Conservation (phyloP, 1,140 invertebrate species). For the Drosophila orosa region DNA sequence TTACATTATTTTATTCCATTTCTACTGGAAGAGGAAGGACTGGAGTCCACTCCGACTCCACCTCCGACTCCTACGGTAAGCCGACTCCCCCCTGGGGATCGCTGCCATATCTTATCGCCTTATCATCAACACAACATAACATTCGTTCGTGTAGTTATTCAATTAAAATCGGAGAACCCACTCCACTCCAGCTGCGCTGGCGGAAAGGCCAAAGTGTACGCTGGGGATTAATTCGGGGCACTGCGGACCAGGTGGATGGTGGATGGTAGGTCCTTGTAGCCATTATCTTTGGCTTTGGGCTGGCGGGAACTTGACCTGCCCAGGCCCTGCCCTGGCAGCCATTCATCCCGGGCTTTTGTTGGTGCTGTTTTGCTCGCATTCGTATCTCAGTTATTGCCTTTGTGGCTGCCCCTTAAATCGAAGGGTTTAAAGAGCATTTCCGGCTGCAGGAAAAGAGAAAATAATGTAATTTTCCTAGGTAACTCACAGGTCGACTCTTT, state of each 20-base stretch:
- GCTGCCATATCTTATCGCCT: conserved; percentile 54
- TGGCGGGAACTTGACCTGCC: conserved; percentile 27
- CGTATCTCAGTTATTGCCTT: conserved; percentile 64
- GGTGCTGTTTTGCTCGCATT: conserved; percentile 53
- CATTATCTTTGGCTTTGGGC: conserved; percentile 42
- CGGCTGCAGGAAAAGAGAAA: background rate
- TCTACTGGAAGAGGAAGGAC: background rate
- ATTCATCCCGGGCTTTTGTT: conserved; percentile 72
- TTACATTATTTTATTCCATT: conserved; percentile 24
- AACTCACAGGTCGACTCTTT: conserved; percentile 1
- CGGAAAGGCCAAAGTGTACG: conserved; percentile 59
- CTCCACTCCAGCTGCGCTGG: background rate
- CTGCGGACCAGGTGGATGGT: conserved; percentile 7
- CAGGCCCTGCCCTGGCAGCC: conserved; percentile 35
- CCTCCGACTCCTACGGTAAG: background rate
- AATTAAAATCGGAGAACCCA: conserved; percentile 63
- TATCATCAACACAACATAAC: conserved; percentile 55
- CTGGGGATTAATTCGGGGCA: conserved; percentile 67
- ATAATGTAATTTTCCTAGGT: background rate
- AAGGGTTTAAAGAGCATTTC: background rate
- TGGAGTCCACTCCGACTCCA: background rate
- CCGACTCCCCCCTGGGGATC: conserved; percentile 9
- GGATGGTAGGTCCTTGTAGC: conserved; percentile 6
- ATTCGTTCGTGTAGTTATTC: conserved; percentile 65
- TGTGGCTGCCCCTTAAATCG: conserved; percentile 13